Evolutionary conservation across 2,113 vertebrate genomes (phyloP).

Genomic region (Crotalus viridis): DNA sequence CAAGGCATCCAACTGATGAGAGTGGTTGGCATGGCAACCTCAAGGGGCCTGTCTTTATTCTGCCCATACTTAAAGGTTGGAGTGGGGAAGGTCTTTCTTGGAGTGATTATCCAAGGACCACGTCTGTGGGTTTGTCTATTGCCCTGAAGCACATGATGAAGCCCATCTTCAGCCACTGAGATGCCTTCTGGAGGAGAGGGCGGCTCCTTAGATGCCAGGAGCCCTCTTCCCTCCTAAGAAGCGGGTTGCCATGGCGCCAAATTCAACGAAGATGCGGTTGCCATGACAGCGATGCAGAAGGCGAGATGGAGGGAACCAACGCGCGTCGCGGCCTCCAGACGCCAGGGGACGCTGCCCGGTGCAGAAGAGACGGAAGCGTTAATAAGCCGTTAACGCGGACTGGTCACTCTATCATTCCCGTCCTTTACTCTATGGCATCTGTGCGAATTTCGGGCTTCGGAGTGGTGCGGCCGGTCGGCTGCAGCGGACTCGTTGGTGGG

Average conservation of each 20-base stretch:
- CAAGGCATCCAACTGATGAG: conserved; percentile 16
- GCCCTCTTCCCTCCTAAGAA: not conserved
- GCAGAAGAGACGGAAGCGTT: not conserved
- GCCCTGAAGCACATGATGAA: not conserved
- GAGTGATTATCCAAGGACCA: not conserved
- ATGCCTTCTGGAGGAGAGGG: not conserved
- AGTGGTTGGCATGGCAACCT: conserved; percentile 21
- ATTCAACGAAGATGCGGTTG: conserved; percentile 12
- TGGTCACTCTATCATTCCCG: not conserved
- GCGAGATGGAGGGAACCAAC: rapidly evolving
- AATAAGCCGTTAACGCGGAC: not conserved
- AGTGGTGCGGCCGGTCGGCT: not conserved
- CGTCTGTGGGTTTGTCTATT: not conserved
- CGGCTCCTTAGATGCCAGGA: not conserved
- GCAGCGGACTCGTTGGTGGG: not conserved
- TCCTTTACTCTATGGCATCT: not conserved
- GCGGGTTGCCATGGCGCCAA: not conserved
- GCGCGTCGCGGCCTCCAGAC: rapidly evolving
- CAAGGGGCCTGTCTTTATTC: not conserved
- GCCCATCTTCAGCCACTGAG: not conserved
- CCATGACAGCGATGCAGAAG: not conserved
- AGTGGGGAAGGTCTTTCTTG: not conserved
- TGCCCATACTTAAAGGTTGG: not conserved
- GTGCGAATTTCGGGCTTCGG: not conserved
- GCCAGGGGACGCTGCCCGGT: conserved; percentile 4